Evolutionary conservation across 23 tunicate genomes (phyloP).

Genomic region (Styela plicata): DNA sequence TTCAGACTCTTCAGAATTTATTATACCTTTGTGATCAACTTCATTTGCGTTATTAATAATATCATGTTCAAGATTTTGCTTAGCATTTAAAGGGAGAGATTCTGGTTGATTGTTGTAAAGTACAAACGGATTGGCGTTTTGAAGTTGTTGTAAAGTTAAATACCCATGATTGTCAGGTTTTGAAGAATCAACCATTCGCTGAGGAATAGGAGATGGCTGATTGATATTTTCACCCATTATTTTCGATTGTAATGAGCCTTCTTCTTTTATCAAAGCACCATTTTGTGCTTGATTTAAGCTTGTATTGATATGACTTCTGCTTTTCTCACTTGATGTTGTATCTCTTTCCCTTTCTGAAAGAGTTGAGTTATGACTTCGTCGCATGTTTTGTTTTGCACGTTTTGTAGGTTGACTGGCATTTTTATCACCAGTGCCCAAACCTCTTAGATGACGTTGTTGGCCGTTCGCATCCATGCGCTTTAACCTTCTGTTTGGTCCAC

Average conservation of each 20-base stretch:
- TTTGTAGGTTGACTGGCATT: background rate
- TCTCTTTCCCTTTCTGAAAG: conserved; percentile 22
- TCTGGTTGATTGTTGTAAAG: background rate
- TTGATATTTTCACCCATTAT: background rate
- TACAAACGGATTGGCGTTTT: conserved; percentile 3
- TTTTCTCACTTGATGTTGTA: conserved; percentile 16
- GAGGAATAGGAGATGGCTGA: background rate
- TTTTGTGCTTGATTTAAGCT: background rate
- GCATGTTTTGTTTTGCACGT: background rate
- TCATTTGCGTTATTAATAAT: background rate
- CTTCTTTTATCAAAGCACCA: background rate
- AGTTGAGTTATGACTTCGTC: background rate
- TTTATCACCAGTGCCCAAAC: background rate
- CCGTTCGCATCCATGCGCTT: background rate
- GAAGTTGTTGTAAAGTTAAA: conserved; percentile 17
- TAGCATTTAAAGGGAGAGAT: background rate
- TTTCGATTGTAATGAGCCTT: background rate
- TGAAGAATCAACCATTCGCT: background rate
- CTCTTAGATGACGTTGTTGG: conserved; percentile 15
- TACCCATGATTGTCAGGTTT: conserved; percentile 9
- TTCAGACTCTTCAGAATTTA: background rate
- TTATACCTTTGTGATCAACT: too few species aligned
- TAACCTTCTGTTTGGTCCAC: background rate
- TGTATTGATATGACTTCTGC: background rate
- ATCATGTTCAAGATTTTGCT: background rate